phyloP scores from a whole-genome alignment of 1,140 invertebrate species.

The Schmidtea mediterranea region DNA sequence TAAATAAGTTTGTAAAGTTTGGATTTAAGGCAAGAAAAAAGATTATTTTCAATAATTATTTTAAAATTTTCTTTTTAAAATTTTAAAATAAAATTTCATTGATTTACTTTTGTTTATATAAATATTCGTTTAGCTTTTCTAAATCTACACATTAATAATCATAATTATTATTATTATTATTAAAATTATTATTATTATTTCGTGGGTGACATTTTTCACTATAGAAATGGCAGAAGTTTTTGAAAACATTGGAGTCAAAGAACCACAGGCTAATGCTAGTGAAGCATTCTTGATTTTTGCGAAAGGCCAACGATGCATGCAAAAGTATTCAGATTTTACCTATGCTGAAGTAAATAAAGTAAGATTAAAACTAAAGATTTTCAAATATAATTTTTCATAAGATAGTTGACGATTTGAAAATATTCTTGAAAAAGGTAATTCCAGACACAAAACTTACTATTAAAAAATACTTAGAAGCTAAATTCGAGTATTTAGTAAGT shows the following conservation, averaged over 20 bases:
- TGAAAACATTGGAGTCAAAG: conserved; percentile 64
- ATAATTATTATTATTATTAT: no score
- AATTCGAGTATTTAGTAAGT: conserved; percentile 64
- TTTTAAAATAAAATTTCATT: no score
- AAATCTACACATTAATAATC: no score
- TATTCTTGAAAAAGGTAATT: conserved; percentile 80
- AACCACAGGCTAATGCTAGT: conserved; percentile 70
- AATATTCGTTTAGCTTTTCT: no score
- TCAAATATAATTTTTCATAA: conserved; percentile 17
- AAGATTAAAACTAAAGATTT: neutral
- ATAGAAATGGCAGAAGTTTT: conserved; percentile 72
- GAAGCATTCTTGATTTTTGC: conserved; percentile 82
- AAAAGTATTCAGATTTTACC: conserved; percentile 47
- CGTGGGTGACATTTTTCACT: no score
- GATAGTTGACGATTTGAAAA: conserved; percentile 69
- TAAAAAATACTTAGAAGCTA: conserved; percentile 74
- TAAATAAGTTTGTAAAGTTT: no score
- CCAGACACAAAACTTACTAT: conserved; percentile 88
- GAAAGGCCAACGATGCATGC: conserved; percentile 66
- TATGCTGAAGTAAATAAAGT: no score
- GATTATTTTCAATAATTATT: no score
- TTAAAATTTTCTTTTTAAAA: no score
- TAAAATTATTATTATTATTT: no score
- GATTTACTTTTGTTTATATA: no score
- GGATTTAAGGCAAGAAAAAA: no score